Evolutionary conservation across 2,888 invertebrate species (phyloP), one percentile per base, ranked within the genome.

Genomic region (Caradrina kadenii): DNA sequence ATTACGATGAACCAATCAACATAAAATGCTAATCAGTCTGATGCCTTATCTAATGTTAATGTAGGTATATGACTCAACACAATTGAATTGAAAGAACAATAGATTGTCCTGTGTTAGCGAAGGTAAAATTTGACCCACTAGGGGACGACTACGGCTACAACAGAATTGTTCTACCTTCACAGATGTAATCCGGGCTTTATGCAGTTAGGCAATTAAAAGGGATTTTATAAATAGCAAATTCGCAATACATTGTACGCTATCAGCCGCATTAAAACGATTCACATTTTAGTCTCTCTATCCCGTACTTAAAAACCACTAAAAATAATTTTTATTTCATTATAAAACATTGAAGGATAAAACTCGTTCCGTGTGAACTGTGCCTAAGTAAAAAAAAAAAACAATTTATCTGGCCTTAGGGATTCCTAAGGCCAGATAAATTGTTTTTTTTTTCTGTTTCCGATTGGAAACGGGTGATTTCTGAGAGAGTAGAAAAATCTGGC

Each of bases 81-180:
- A 88, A 90, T 86, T 87, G 86, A 86, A 85, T 87, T 80, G 76
- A 81, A 86, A 86, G 85, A 89, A 90, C 89, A 90, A 90, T 89
- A 85, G 81, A 86, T 84, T 86, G 83, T 85, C 82, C 83, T 82
- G 76, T 66, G 58, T 64, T 42, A 68, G 81, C 79, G 79, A 86
- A 78, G 73, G 79, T 85, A 81, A 81, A 83, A 76, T 80, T 86
- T 80, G 80, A 84, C 81, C 79, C 63, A 76, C 69, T 72, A 26
- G 56, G 54, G 53, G 26, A 35, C 66, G 26, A 26, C 61, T 65
- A 50, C 39, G 55, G 45, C 17, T 45, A 59, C 52, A 53, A 17
- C 49, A 61, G 63, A 52, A 61, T 63, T 42, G 21, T 56, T 50
- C 26, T 39, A 69, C 55, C 60, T 73, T 56, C 17, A n/a, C 22